These are phyloP conservation scores for Popillia japonica DNA, from an alignment of 1,140 invertebrate genomes.

Conservation along the genomic window DNA sequence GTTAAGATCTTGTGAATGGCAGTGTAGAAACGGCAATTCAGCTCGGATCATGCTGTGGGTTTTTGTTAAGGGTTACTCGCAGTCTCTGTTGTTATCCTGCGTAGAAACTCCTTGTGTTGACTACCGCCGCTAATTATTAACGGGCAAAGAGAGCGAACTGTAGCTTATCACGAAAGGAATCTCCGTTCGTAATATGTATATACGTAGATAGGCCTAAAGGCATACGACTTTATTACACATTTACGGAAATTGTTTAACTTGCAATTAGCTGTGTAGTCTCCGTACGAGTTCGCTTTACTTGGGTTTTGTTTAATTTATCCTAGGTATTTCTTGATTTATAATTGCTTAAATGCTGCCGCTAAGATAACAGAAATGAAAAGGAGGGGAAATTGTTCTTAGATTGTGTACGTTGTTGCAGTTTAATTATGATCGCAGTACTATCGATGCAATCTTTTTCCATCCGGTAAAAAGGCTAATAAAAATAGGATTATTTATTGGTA, in stretches of 20 bases:
- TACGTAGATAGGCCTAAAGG: not conserved
- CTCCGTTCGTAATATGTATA: not conserved
- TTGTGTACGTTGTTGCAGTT: no score
- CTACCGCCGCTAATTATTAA: slow-evolving; percentile 4
- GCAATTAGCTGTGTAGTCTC: not conserved
- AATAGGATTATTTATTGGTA: no score
- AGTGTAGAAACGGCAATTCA: no score
- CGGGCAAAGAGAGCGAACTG: not conserved
- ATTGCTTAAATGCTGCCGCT: not conserved
- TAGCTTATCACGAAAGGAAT: not conserved
- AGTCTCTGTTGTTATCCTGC: not conserved
- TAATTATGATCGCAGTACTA: no score
- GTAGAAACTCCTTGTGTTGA: not conserved
- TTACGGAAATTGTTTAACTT: not conserved
- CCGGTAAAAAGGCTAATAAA: no score
- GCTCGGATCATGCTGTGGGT: not conserved
- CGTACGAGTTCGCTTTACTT: not conserved
- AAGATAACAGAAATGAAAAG: no score
- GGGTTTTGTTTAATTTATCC: not conserved
- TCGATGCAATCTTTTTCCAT: no score
- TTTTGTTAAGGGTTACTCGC: not conserved
- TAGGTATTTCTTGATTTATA: not conserved
- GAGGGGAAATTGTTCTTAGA: no score
- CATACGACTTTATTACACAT: not conserved
- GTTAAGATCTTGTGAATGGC: no score